These are phyloP conservation scores for Pocillopora grandis DNA, from an alignment of 92 coral and sea anemone species.

Conservation along the genomic window DNA sequence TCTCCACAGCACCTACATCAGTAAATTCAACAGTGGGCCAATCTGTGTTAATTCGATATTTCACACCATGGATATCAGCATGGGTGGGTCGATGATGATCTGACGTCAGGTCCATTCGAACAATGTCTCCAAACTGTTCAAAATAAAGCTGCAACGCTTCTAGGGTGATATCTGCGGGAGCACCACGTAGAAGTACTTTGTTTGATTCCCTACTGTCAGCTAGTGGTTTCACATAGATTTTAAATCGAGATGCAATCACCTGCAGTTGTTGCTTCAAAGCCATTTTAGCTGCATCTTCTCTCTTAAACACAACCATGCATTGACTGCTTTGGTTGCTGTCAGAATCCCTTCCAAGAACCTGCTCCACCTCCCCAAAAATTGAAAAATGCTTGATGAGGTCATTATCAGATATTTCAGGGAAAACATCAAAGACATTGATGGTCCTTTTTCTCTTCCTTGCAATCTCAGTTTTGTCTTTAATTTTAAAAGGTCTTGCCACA, in stretches of 20 bases:
- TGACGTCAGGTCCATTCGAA: neutral
- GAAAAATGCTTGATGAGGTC: neutral
- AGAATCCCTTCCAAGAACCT: neutral
- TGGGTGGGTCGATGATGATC: neutral
- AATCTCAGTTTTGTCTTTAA: neutral
- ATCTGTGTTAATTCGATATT: neutral
- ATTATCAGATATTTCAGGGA: neutral
- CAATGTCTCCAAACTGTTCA: constrained; percentile 23
- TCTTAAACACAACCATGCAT: constrained; percentile 3
- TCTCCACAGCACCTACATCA: neutral
- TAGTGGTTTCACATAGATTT: neutral
- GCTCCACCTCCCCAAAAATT: constrained; percentile 9
- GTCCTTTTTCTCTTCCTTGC: neutral
- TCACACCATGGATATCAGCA: neutral
- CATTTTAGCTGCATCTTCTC: neutral
- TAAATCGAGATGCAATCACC: neutral
- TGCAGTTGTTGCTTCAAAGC: constrained; percentile 1
- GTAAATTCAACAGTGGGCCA: neutral
- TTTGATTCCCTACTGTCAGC: neutral
- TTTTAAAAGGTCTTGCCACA: neutral
- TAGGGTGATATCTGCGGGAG: neutral
- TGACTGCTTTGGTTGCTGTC: neutral
- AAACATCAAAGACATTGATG: neutral
- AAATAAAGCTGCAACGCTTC: neutral
- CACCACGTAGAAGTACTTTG: neutral